Conservation (phyloP, 2,888 invertebrate species). For the Nephrocerus scutellatus region DNA sequence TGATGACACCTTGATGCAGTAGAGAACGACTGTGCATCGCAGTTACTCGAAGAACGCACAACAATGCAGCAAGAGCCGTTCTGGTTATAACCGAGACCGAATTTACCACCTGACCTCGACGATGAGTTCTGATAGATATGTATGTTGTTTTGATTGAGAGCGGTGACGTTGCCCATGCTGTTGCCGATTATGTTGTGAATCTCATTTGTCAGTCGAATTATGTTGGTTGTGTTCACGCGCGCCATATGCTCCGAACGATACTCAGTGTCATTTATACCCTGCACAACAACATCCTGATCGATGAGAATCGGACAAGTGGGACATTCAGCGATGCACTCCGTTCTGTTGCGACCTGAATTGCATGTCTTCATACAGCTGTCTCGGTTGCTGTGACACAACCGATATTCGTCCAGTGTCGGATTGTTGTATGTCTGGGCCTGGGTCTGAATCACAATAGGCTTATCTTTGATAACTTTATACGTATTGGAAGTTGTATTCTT, state of each 20-base stretch:
- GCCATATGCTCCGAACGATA: slow-evolving; percentile 16
- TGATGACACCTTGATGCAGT: slow-evolving; percentile 25
- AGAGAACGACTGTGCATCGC: slow-evolving; percentile 21
- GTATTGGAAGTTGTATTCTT: too few relatives aligned
- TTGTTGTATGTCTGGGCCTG: slow-evolving; percentile 34
- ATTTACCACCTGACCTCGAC: slow-evolving; percentile 36
- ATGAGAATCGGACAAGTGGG: slow-evolving; percentile 35
- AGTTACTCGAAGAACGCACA: slow-evolving; percentile 28
- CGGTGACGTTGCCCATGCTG: slow-evolving; percentile 28
- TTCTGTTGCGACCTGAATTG: background rate
- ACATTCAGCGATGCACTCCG: slow-evolving; percentile 27
- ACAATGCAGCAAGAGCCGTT: slow-evolving; percentile 39
- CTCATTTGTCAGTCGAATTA: slow-evolving; percentile 37
- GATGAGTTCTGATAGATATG: slow-evolving; percentile 37
- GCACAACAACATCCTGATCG: slow-evolving; percentile 33
- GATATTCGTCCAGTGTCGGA: slow-evolving; percentile 35
- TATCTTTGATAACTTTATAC: slow-evolving; percentile 7
- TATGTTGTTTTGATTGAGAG: slow-evolving; percentile 34
- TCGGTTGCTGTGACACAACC: slow-evolving; percentile 30
- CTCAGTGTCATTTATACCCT: slow-evolving; percentile 38
- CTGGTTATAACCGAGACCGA: slow-evolving; percentile 39
- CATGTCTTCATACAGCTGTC: slow-evolving; percentile 29
- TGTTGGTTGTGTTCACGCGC: slow-evolving; percentile 35
- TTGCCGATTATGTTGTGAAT: slow-evolving; percentile 36
- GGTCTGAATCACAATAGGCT: slow-evolving; percentile 34